Percentiles rank a stretch among this genome's conserved stretches.
phyloP scores from a whole-genome alignment of 2,113 vertebrate genomes.

The Empidonax traillii region DNA sequence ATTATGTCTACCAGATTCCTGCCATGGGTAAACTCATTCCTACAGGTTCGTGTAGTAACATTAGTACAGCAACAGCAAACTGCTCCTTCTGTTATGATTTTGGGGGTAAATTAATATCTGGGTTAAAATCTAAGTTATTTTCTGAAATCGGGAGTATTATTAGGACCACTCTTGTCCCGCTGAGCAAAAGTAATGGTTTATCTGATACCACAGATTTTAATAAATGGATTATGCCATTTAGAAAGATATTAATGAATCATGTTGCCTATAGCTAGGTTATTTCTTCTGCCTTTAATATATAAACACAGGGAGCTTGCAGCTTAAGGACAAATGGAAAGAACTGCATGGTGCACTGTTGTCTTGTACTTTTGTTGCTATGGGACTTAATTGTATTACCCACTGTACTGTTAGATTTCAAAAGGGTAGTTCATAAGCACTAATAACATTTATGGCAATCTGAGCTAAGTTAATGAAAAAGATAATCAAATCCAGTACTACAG shows the following conservation, averaged over 20 bases:
- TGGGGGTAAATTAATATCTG: neutral
- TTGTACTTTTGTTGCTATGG: neutral
- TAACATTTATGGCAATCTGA: slow-evolving; percentile 58
- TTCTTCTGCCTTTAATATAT: neutral
- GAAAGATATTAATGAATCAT: neutral
- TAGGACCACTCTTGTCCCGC: fast-evolving
- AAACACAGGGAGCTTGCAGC: neutral
- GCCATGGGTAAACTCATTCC: neutral
- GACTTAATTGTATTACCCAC: slow-evolving; percentile 20
- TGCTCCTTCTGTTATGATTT: neutral
- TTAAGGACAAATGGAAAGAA: neutral
- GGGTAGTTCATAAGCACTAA: slow-evolving; percentile 49
- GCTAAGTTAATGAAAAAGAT: slow-evolving; percentile 64
- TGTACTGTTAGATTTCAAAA: slow-evolving; percentile 46
- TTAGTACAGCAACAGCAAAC: neutral
- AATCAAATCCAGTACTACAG: slow-evolving; percentile 42
- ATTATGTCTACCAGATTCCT: neutral
- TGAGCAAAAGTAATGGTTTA: neutral
- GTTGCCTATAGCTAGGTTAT: neutral
- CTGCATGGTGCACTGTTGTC: neutral
- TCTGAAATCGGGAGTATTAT: neutral
- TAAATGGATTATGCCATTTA: neutral
- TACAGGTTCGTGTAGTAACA: neutral
- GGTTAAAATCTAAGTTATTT: neutral
- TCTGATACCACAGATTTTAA: neutral